These are phyloP conservation scores for Ectobius pallidus DNA, from an alignment of 2,888 invertebrate species.

Conservation along the genomic window DNA sequence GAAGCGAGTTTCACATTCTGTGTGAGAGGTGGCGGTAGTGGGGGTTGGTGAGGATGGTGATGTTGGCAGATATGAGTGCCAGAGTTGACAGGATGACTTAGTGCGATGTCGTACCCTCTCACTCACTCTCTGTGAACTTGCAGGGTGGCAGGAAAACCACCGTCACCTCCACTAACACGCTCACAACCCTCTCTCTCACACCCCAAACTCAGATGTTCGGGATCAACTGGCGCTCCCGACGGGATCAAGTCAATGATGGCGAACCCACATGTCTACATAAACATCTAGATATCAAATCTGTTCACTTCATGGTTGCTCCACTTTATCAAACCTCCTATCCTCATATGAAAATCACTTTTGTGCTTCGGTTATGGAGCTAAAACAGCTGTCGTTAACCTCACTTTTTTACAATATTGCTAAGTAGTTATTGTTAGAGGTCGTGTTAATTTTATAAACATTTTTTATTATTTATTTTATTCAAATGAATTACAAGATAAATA, in stretches of 20 bases:
- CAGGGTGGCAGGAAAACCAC: conserved; percentile 28
- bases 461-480: too few species aligned
- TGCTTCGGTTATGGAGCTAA: too few species aligned
- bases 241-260: background rate
- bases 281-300: too few species aligned
- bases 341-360: too few species aligned
- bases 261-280: background rate
- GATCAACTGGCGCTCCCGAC: conserved; percentile 6
- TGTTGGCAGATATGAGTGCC: conserved; percentile 42
- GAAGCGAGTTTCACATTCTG: conserved; percentile 38
- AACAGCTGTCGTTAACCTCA: too few species aligned
- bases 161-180: conserved; percentile 19
- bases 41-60: background rate
- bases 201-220: background rate
- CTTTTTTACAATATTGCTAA: too few species aligned
- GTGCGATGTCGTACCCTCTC: conserved; percentile 18
- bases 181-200: background rate
- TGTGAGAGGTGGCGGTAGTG: conserved; percentile 3
- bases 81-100: conserved; percentile 43
- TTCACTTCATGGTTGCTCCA: too few species aligned
- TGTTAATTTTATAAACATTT: too few species aligned
- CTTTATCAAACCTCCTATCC: too few species aligned
- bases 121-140: background rate
- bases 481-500: too few species aligned
- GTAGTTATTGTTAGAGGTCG: too few species aligned